These are phyloP conservation scores for Plebejus anna DNA, from an alignment of 2,888 invertebrate species.

Conservation along the genomic window DNA sequence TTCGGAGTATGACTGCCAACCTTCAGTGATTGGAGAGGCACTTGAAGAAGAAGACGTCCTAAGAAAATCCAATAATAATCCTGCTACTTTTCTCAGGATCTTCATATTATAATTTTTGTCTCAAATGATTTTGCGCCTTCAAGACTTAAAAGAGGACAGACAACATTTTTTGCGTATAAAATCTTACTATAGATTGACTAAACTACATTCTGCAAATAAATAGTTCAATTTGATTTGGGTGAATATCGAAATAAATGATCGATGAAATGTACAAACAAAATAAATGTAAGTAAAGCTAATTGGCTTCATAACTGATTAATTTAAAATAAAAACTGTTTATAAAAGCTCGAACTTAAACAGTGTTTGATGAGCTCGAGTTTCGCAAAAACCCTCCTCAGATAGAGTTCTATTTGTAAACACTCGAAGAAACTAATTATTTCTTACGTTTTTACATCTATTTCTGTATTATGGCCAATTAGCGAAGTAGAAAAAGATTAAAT, in stretches of 20 bases:
- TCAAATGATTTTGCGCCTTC: too few species aligned
- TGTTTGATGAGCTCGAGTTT: neutral
- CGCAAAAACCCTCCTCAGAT: constrained; percentile 9
- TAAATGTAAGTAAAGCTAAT: neutral
- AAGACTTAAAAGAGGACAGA: too few species aligned
- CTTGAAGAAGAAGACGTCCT: too few species aligned
- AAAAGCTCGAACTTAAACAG: neutral
- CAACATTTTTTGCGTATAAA: too few species aligned
- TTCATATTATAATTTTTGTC: too few species aligned
- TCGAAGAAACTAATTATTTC: neutral
- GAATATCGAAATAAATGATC: neutral
- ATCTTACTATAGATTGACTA: too few species aligned
- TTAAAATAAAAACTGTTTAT: neutral
- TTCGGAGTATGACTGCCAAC: too few species aligned
- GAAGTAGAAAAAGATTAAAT: neutral
- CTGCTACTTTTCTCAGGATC: too few species aligned
- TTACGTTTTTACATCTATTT: constrained; percentile 5
- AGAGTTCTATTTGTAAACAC: constrained; percentile 6
- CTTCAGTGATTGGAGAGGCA: too few species aligned
- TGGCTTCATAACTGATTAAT: neutral
- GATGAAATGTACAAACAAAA: neutral
- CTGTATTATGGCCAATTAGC: neutral
- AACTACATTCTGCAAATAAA: too few species aligned
- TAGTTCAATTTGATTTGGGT: too few species aligned
- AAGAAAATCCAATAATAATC: too few species aligned